These are phyloP conservation scores for Leptinotarsa texana DNA, from an alignment of 1,140 invertebrate genomes.

Conservation along the genomic window DNA sequence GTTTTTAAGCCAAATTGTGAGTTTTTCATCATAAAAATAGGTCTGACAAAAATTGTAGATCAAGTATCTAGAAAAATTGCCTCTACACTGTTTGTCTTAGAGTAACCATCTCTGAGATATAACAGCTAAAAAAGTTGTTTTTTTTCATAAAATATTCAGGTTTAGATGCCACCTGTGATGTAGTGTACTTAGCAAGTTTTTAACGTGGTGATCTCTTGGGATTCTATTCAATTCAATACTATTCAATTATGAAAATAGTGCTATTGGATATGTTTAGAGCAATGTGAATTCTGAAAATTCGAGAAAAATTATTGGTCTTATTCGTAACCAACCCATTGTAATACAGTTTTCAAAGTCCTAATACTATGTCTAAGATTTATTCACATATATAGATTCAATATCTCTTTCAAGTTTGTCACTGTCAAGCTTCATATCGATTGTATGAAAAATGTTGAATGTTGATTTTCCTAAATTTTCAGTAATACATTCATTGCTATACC, in stretches of 20 bases:
- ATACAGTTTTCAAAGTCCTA: background rate
- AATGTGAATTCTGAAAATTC: background rate
- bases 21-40: slow-evolving; percentile 24
- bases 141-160: too few species aligned
- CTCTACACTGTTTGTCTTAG: background rate
- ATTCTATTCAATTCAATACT: background rate
- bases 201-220: background rate
- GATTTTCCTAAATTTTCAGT: too few species aligned
- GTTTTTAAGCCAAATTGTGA: slow-evolving; percentile 28
- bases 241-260: background rate
- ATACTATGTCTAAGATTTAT: background rate
- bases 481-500: too few species aligned
- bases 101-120: slow-evolving; percentile 7
- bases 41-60: too few species aligned
- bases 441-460: too few species aligned
- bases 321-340: background rate
- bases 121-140: too few species aligned
- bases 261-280: background rate
- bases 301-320: background rate
- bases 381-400: too few species aligned
- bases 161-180: background rate
- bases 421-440: too few species aligned
- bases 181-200: background rate
- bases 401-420: too few species aligned
- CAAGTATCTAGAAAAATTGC: background rate